These are phyloP conservation scores for Plectus sambesii DNA, from an alignment of 1,140 invertebrate species.

Conservation along the genomic window DNA sequence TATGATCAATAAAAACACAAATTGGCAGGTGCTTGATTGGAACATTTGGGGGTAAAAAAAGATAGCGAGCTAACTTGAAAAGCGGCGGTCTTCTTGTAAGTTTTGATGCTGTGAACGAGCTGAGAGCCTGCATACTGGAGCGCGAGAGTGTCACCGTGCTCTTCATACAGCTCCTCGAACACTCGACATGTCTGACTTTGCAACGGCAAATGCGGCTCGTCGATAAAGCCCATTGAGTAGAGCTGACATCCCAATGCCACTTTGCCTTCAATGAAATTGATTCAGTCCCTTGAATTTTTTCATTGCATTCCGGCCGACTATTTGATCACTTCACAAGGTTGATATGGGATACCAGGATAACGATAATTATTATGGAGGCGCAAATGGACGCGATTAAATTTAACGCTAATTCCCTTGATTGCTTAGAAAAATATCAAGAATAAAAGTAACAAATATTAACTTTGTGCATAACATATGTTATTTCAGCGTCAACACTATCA, in stretches of 20 bases:
- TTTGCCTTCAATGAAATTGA: constrained; percentile 56
- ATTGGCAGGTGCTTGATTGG: constrained; percentile 6
- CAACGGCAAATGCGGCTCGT: constrained; percentile 55
- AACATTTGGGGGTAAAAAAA: constrained; percentile 11
- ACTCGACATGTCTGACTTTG: constrained; percentile 55
- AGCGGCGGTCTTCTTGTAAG: constrained; percentile 72
- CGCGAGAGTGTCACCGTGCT: constrained; percentile 94
- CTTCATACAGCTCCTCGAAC: constrained; percentile 90
- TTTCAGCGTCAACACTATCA: no score
- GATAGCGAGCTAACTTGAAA: constrained; percentile 31
- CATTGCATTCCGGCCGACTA: no score
- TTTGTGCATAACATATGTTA: no score
- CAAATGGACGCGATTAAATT: constrained; percentile 9
- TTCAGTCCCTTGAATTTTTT: no score
- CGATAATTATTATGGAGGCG: no score
- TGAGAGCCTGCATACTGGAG: constrained; percentile 97
- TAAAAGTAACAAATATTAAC: no score
- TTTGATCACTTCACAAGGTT: no score
- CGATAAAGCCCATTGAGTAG: constrained; percentile 70
- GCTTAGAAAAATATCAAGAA: constrained; percentile 13
- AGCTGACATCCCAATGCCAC: constrained; percentile 78
- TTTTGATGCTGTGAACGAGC: constrained; percentile 76
- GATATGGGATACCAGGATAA: no score
- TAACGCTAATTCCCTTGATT: no score
- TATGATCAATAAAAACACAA: no score